phyloP scores from a whole-genome alignment of 2,888 invertebrate genomes.

The Epinotia ramella region DNA sequence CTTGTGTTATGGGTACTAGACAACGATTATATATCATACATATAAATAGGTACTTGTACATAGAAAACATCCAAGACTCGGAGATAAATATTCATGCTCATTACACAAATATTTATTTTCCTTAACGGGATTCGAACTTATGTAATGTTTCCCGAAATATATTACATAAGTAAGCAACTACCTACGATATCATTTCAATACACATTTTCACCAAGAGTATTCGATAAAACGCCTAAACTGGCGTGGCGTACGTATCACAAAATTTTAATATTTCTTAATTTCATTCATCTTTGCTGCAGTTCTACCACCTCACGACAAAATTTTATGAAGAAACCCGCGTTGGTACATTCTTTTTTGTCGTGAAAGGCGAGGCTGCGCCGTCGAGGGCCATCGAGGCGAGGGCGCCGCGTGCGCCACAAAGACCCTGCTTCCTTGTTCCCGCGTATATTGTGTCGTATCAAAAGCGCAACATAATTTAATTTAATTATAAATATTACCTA shows the following conservation, averaged over 20 bases:
- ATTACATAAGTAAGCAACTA: too few relatives aligned
- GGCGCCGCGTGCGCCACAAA: constrained; percentile 74
- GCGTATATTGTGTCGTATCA: constrained; percentile 65
- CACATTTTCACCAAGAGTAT: too few relatives aligned
- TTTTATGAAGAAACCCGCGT: constrained; percentile 42
- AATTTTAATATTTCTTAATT: constrained; percentile 21
- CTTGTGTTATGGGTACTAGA: too few relatives aligned
- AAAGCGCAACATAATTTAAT: constrained; percentile 63
- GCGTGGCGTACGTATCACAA: not conserved
- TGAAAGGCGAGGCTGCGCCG: constrained; percentile 68
- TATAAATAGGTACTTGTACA: too few relatives aligned
- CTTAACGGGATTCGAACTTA: too few relatives aligned
- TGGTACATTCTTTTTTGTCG: constrained; percentile 56
- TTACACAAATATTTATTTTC: too few relatives aligned
- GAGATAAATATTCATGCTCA: too few relatives aligned
- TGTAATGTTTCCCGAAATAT: too few relatives aligned
- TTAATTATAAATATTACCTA: constrained; percentile 14
- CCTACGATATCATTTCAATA: too few relatives aligned
- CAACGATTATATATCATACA: too few relatives aligned
- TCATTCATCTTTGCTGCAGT: constrained; percentile 17
- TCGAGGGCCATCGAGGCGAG: constrained; percentile 78
- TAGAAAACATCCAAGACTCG: too few relatives aligned
- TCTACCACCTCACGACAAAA: constrained; percentile 18
- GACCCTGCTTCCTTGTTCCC: constrained; percentile 64
- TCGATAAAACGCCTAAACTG: not conserved